phyloP scores from a whole-genome alignment of 2,888 invertebrate species.

The Timandra comae region DNA sequence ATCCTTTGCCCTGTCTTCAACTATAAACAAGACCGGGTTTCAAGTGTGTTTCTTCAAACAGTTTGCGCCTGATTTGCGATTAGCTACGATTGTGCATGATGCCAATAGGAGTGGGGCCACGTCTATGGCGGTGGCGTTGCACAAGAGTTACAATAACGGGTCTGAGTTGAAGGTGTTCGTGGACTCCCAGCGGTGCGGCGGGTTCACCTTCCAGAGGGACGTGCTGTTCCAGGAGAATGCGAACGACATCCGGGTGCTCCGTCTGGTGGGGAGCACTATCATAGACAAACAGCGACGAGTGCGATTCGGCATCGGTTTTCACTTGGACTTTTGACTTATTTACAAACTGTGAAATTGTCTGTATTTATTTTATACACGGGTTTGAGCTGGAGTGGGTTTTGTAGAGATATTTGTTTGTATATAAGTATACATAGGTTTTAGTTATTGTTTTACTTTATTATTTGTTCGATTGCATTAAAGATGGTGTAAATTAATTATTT shows the following conservation, averaged over 20 bases:
- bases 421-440: slow-evolving; percentile 76
- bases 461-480: not conserved
- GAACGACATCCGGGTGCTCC: slow-evolving; percentile 50
- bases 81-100: slow-evolving; percentile 57
- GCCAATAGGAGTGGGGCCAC: slow-evolving; percentile 36
- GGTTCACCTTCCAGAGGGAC: slow-evolving; percentile 61
- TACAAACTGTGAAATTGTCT: slow-evolving; percentile 20
- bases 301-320: slow-evolving; percentile 59
- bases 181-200: slow-evolving; percentile 61
- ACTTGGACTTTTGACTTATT: slow-evolving; percentile 54
- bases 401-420: slow-evolving; percentile 67
- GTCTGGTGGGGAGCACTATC: slow-evolving; percentile 52
- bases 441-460: slow-evolving; percentile 62
- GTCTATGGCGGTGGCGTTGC: slow-evolving; percentile 51
- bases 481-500: slow-evolving; percentile 3
- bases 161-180: slow-evolving; percentile 63
- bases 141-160: slow-evolving; percentile 51
- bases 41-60: slow-evolving; percentile 60
- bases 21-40: slow-evolving; percentile 50
- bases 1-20: slow-evolving; percentile 48
- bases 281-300: slow-evolving; percentile 58
- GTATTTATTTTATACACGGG: slow-evolving; percentile 10
- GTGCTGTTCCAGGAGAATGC: slow-evolving; percentile 51
- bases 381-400: slow-evolving; percentile 34
- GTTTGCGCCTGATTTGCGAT: slow-evolving; percentile 49